Base-by-base conservation (phyloP, 2,113 vertebrate genomes). In the Athene noctua region DNA sequence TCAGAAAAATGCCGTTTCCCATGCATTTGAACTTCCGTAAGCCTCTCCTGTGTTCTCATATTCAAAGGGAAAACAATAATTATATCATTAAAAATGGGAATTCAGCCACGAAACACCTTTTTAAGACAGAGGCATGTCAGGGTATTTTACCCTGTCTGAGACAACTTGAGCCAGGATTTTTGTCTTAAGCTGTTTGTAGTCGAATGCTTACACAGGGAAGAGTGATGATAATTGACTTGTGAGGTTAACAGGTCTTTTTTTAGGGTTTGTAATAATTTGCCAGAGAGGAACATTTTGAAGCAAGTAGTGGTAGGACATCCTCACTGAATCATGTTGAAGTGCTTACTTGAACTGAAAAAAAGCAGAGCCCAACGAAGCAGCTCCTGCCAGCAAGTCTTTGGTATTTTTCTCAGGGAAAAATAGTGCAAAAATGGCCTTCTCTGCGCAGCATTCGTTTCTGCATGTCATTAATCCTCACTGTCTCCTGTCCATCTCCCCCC, bases 241-340 rank as follows among this genome's bases (percentile, higher is more conserved):
- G 54, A 78, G 84, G 77, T 63, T 87, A 93, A 38, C 66, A 22
- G 92, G 87, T 42, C 79, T 66, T 79, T 73, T 83, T 92, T 96
- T 86, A 63, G 83, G 88, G 94, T 80, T 92, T 85, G 67, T 72
- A 77, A 40, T 68, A 47, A 91, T 86, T 97, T 90, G 61, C 85
- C 92, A 66, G 82, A 49, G 54, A 86, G 57, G 94, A 95, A 49
- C 57, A 61, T 94, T 96, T 95, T 82, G 84, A 96, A 87, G 73
- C 54, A 32, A 84, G 72, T 36, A n/a, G 70, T 72, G 80, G 88
- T 92, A 63, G 88, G 90, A 51, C 61, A 32, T 73, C 71, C 62
- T 67, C 62, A 55, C 70, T 70, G 78, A 94, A 91, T 95, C 95
- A n/a, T 26, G 61, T 73, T 59, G 75, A 95, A 88, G 84, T 52